These are phyloP conservation scores for Sinocyclocheilus maitianheensis DNA, from an alignment of 2,113 vertebrate genomes.

Conservation along the genomic window DNA sequence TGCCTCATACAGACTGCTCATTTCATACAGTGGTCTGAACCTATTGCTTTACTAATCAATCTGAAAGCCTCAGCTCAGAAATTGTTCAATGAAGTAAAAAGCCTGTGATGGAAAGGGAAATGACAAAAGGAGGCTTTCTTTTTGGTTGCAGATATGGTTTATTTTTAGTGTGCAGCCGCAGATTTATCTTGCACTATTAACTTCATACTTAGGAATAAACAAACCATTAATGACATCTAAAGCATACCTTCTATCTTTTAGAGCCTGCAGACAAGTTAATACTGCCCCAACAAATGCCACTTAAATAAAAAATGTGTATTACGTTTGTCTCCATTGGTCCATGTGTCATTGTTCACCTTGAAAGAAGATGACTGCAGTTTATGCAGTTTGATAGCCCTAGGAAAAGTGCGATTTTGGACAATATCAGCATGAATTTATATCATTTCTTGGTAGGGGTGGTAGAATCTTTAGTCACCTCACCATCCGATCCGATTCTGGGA, in stretches of 20 bases:
- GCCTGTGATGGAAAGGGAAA: background rate
- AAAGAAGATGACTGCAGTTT: background rate
- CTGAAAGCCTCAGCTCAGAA: slow-evolving; percentile 31
- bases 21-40: slow-evolving; percentile 45
- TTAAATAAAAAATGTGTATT: background rate
- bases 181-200: background rate
- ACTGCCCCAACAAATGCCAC: background rate
- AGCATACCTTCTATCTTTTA: background rate
- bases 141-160: background rate
- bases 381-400: background rate
- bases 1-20: slow-evolving; percentile 50
- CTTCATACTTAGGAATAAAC: background rate
- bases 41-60: slow-evolving; percentile 43
- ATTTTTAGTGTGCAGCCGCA: background rate
- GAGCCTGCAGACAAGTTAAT: background rate
- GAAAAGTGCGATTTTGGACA: background rate
- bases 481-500: no score
- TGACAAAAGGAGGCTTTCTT: background rate
- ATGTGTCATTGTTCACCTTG: background rate
- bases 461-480: no score
- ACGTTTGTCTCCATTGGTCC: background rate
- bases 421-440: background rate
- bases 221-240: background rate
- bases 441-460: background rate
- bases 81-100: slow-evolving; percentile 1